A percentile compares a stretch with the other conserved stretches of the same genome.
phyloP scores from a whole-genome alignment of 2,888 invertebrate species.

The Xanthia icteritia region DNA sequence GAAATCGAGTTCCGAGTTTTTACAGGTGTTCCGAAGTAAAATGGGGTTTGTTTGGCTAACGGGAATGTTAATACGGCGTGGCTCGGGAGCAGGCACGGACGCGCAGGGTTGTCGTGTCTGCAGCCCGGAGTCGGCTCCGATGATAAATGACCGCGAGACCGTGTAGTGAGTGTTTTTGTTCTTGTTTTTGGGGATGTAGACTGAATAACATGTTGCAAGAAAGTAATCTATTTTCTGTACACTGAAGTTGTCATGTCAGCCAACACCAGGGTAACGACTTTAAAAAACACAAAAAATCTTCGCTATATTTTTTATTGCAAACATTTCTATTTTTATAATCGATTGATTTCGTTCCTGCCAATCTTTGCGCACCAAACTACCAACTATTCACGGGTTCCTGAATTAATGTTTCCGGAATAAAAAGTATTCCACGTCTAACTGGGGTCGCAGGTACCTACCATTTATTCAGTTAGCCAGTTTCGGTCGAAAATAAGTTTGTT shows the following conservation, averaged over 20 bases:
- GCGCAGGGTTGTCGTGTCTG: constrained; percentile 39
- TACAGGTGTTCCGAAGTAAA: constrained; percentile 68
- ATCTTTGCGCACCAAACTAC: constrained; percentile 2
- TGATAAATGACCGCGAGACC: constrained; percentile 50
- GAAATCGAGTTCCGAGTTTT: constrained; percentile 67
- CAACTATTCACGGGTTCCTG: constrained; percentile 41
- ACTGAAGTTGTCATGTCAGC: constrained; percentile 3
- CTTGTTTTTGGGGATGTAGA: constrained; percentile 25
- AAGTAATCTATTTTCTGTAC: constrained; percentile 30
- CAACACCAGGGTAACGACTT: neutral
- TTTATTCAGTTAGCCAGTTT: constrained; percentile 66
- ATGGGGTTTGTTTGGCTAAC: constrained; percentile 61
- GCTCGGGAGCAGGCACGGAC: constrained; percentile 20
- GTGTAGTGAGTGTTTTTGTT: constrained; percentile 38
- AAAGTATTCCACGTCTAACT: constrained; percentile 43
- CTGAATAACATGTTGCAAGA: constrained; percentile 18
- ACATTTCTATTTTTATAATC: neutral
- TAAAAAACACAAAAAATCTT: neutral
- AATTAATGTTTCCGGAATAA: constrained; percentile 58
- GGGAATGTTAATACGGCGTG: constrained; percentile 57
- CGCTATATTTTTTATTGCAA: neutral
- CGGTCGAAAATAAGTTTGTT: constrained; percentile 60
- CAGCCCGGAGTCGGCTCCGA: constrained; percentile 30
- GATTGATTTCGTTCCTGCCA: neutral
- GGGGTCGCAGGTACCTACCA: constrained; percentile 62